Percentiles rank a stretch among this genome's conserved stretches.
These are phyloP conservation scores for Drosophila eugracilis DNA, from an alignment of 1,140 invertebrate genomes.

Conservation along the genomic window DNA sequence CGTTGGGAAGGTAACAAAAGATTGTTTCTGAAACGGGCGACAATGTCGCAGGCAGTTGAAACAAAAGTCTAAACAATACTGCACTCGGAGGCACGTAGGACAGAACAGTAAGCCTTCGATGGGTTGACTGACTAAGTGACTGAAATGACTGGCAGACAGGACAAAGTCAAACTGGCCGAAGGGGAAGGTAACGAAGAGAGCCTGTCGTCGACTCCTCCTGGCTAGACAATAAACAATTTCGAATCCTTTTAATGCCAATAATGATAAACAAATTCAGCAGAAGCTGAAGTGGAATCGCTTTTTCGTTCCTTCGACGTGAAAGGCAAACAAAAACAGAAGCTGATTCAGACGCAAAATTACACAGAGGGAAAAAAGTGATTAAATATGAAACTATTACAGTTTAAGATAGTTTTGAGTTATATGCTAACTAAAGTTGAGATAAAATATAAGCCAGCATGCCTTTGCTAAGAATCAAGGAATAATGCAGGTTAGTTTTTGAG, in stretches of 20 bases:
- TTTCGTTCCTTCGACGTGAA: slow-evolving; percentile 52
- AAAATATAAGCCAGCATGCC: too few relatives aligned
- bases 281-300: slow-evolving; percentile 12
- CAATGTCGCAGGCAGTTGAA: slow-evolving; percentile 54
- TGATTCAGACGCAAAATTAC: slow-evolving; percentile 13
- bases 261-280: slow-evolving; percentile 80
- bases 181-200: not conserved
- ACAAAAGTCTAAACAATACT: slow-evolving; percentile 72
- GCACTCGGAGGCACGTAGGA: slow-evolving; percentile 40
- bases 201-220: slow-evolving; percentile 41
- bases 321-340: slow-evolving; percentile 65
- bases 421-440: too few relatives aligned
- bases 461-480: too few relatives aligned
- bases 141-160: slow-evolving; percentile 56
- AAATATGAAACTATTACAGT: not conserved
- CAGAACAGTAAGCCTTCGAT: slow-evolving; percentile 45
- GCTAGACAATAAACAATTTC: slow-evolving; percentile 82
- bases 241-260: slow-evolving; percentile 83
- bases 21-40: slow-evolving; percentile 56
- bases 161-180: slow-evolving; percentile 24
- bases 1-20: slow-evolving; percentile 12
- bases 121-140: slow-evolving; percentile 51
- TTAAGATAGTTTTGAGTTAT: not conserved
- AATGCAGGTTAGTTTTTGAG: too few relatives aligned
- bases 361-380: slow-evolving; percentile 7